Percentiles rank a stretch among this genome's conserved stretches.
These are phyloP conservation scores for Atta texana DNA, from an alignment of 1,140 invertebrate genomes.

Conservation along the genomic window DNA sequence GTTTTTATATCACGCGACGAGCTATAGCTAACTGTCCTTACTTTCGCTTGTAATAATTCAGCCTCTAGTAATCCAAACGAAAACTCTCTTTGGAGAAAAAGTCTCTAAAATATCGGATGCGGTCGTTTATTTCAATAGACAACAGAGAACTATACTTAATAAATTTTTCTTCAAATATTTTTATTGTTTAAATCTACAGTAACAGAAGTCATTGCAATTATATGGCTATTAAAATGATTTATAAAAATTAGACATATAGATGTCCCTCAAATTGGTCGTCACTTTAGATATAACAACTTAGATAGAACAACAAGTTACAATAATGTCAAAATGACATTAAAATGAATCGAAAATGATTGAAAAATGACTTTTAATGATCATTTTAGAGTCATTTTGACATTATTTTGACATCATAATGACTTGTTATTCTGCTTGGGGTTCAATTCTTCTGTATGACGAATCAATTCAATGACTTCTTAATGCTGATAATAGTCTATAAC, in stretches of 20 bases:
- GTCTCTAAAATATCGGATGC: not conserved
- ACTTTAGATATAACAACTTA: too few relatives aligned
- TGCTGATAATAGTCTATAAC: not conserved
- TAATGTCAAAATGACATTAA: too few relatives aligned
- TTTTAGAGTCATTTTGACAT: too few relatives aligned
- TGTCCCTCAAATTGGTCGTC: too few relatives aligned
- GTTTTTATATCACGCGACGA: slow-evolving; percentile 11
- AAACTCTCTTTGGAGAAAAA: slow-evolving; percentile 10
- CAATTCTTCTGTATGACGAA: too few relatives aligned
- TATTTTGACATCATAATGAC: too few relatives aligned
- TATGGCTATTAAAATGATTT: not conserved
- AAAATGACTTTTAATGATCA: too few relatives aligned
- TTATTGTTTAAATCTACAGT: not conserved
- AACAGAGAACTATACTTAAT: not conserved
- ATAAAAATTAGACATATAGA: not conserved
- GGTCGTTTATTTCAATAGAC: not conserved
- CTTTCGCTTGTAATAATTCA: slow-evolving; percentile 1
- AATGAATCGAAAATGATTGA: too few relatives aligned
- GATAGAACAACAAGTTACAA: too few relatives aligned
- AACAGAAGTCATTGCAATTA: not conserved
- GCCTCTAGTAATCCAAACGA: not conserved
- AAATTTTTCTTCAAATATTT: not conserved
- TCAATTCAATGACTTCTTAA: not conserved
- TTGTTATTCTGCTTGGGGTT: too few relatives aligned
- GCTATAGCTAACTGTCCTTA: not conserved